phyloP scores from a whole-genome alignment of 2,888 invertebrate species.

The Ceratothoa steindachneri region DNA sequence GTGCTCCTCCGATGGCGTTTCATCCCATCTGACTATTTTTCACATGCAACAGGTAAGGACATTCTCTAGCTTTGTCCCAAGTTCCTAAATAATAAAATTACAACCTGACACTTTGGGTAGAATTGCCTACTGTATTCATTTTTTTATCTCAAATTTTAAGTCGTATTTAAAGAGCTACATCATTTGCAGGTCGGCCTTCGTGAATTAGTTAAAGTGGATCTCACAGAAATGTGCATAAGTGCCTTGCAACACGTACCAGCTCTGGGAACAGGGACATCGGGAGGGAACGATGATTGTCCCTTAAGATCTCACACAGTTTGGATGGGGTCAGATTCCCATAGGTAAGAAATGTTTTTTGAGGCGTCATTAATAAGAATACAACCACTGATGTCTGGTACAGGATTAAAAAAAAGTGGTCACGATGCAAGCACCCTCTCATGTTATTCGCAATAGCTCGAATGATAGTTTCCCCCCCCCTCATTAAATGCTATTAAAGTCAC shows the following conservation, averaged over 20 bases:
- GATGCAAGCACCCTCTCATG: too few relatives aligned
- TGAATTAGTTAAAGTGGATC: conserved; percentile 70
- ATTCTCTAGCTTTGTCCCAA: conserved; percentile 51
- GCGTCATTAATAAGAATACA: background rate
- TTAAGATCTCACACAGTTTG: conserved; percentile 61
- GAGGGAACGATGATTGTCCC: conserved; percentile 18
- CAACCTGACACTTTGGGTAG: background rate
- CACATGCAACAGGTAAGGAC: conserved; percentile 67
- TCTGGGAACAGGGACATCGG: conserved; percentile 32
- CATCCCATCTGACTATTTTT: conserved; percentile 65
- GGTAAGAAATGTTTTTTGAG: conserved; percentile 52
- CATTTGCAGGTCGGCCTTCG: conserved; percentile 55
- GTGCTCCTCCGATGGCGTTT: conserved; percentile 70
- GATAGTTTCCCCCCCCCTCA: too few relatives aligned
- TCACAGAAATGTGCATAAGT: conserved; percentile 71
- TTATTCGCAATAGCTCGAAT: too few relatives aligned
- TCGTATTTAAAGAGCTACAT: too few relatives aligned
- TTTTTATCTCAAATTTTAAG: background rate
- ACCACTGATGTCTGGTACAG: too few relatives aligned
- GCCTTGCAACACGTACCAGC: conserved; percentile 82
- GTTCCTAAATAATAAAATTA: background rate
- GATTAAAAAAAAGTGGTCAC: too few relatives aligned
- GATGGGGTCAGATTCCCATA: conserved; percentile 83
- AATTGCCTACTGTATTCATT: background rate
- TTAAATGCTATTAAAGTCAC: too few relatives aligned